These are phyloP conservation scores for Psilopogon haemacephalus DNA, from an alignment of 2,113 vertebrate species.

Conservation along the genomic window DNA sequence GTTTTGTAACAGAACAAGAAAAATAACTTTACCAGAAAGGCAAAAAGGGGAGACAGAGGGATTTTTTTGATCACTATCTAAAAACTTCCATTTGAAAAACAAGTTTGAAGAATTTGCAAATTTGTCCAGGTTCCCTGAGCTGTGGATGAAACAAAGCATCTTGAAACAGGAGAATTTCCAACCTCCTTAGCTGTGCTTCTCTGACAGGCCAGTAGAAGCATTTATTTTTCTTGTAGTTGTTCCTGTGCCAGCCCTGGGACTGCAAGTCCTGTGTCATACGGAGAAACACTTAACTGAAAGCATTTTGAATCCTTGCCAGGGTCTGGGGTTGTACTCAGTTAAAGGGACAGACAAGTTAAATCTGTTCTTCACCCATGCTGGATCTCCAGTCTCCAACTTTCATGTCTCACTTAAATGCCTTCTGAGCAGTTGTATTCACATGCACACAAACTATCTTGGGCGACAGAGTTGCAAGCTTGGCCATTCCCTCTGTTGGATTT, in stretches of 20 bases:
- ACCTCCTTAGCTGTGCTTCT: background rate
- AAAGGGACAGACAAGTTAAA: background rate
- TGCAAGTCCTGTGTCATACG: background rate
- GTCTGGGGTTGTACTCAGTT: background rate
- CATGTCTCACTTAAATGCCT: background rate
- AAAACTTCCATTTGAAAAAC: background rate
- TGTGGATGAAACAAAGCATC: background rate
- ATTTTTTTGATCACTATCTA: background rate
- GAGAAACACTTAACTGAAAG: background rate
- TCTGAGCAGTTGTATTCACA: background rate
- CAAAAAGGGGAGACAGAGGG: background rate
- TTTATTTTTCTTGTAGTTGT: background rate
- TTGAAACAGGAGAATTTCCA: background rate
- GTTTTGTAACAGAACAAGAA: background rate
- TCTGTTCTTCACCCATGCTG: fast-evolving
- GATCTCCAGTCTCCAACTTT: background rate
- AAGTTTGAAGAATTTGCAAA: background rate
- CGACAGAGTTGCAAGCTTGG: background rate
- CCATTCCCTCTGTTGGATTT: background rate
- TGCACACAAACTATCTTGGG: background rate
- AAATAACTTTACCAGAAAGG: background rate
- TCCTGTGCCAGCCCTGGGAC: background rate
- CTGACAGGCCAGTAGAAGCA: background rate
- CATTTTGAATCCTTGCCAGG: background rate
- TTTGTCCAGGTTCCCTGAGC: background rate